These are phyloP conservation scores for Ornithoptera priamus DNA, from an alignment of 2,888 invertebrate species.

Conservation along the genomic window DNA sequence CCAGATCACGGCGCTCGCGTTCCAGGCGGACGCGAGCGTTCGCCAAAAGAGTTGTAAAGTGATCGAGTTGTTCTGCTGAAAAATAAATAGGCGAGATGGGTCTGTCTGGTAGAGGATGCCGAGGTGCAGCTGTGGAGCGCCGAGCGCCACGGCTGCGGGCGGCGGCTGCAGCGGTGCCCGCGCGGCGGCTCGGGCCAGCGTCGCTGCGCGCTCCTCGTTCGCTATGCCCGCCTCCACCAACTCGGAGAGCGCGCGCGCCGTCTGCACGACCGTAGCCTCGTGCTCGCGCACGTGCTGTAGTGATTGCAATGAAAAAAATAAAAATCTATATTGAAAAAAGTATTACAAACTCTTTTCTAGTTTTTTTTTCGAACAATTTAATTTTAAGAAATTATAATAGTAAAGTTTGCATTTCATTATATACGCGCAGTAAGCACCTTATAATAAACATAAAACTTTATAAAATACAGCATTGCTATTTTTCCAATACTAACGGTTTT, in stretches of 20 bases:
- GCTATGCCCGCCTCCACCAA: conserved; percentile 68
- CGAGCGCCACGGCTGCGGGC: conserved; percentile 71
- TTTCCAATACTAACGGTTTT: too few relatives aligned
- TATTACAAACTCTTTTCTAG: too few relatives aligned
- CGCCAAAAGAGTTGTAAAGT: conserved; percentile 79
- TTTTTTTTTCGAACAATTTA: too few relatives aligned
- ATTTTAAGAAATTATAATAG: too few relatives aligned
- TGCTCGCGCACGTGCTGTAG: conserved; percentile 66
- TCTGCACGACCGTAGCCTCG: conserved; percentile 67
- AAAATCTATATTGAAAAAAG: too few relatives aligned
- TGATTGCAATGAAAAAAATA: not conserved
- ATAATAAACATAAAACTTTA: too few relatives aligned
- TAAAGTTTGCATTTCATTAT: too few relatives aligned
- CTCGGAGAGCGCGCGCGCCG: conserved; percentile 71
- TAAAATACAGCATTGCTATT: too few relatives aligned
- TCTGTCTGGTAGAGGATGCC: conserved; percentile 71
- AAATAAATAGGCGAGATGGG: conserved; percentile 62
- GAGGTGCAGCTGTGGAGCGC: conserved; percentile 74
- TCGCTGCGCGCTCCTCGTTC: conserved; percentile 63
- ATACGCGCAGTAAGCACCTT: too few relatives aligned
- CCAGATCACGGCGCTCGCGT: conserved; percentile 69
- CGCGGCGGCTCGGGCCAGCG: conserved; percentile 68
- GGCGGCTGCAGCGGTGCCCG: conserved; percentile 63
- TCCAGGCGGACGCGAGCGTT: conserved; percentile 74
- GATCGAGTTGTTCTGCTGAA: conserved; percentile 73